phyloP scores from a whole-genome alignment of 2,888 invertebrate species.

The Gryllus longicercus region DNA sequence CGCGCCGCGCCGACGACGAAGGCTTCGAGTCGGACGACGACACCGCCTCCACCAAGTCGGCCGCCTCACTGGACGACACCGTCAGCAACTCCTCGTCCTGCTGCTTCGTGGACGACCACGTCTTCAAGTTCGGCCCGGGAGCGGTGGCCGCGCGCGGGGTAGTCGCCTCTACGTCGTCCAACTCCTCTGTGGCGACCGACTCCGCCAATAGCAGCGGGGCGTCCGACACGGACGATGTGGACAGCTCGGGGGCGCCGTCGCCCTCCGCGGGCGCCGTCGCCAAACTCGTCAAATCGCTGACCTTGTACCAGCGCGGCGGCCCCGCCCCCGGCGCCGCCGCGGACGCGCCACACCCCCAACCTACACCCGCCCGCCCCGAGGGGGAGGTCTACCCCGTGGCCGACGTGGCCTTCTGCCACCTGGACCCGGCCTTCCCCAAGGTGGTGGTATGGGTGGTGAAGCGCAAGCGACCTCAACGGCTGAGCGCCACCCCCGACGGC shows the following conservation, averaged over 20 bases:
- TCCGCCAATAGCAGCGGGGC: conserved; percentile 41
- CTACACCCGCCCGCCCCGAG: background rate
- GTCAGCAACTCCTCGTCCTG: conserved; percentile 37
- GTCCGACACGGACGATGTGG: conserved; percentile 41
- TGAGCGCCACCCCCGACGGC: conserved; percentile 21
- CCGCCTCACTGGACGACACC: conserved; percentile 37
- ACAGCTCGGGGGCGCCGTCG: conserved; percentile 37
- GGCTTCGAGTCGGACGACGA: conserved; percentile 52
- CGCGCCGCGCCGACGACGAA: conserved; percentile 44
- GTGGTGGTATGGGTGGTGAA: conserved; percentile 44
- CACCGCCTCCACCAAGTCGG: conserved; percentile 39
- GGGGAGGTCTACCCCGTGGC: conserved; percentile 39
- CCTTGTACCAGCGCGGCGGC: conserved; percentile 30
- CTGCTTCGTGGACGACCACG: conserved; percentile 37
- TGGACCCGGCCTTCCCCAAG: conserved; percentile 41
- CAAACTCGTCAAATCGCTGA: conserved; percentile 29
- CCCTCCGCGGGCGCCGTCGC: conserved; percentile 26
- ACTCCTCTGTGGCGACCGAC: conserved; percentile 26
- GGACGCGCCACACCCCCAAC: background rate
- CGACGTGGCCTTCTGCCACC: conserved; percentile 45
- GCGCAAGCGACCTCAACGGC: conserved; percentile 30
- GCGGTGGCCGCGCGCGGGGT: conserved; percentile 26
- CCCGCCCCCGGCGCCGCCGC: conserved; percentile 20
- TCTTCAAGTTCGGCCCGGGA: conserved; percentile 34
- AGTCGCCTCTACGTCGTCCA: conserved; percentile 30